Conservation (phyloP, 2,113 vertebrate species). For the Pachycephala philippinensis region DNA sequence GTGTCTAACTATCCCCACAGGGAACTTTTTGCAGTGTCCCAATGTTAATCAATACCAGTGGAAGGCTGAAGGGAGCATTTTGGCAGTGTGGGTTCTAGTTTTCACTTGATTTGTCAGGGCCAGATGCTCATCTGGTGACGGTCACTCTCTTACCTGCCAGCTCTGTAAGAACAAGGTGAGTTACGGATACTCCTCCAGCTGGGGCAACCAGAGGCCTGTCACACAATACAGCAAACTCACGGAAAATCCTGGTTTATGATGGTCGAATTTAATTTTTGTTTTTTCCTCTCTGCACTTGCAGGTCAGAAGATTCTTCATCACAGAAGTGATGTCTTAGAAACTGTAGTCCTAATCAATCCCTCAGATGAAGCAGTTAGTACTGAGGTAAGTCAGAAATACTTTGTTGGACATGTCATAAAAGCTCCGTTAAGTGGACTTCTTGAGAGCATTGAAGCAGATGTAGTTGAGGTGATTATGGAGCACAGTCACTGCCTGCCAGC, state of each 20-base stretch:
- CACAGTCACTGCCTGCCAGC: neutral
- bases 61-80: neutral
- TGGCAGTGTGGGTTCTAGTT: neutral
- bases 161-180: neutral
- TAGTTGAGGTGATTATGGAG: neutral
- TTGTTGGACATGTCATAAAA: neutral
- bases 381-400: slow-evolving; percentile 74
- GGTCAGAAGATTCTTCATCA: slow-evolving; percentile 98
- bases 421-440: neutral
- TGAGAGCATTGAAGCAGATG: neutral
- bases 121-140: neutral
- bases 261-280: neutral
- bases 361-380: slow-evolving; percentile 95
- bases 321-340: slow-evolving; percentile 92
- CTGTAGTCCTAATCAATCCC: slow-evolving; percentile 95
- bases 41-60: accelerated
- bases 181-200: neutral
- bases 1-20: neutral
- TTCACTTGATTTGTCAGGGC: neutral
- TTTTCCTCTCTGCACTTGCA: slow-evolving; percentile 61
- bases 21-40: neutral
- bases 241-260: neutral
- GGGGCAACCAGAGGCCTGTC: neutral
- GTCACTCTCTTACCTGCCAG: neutral
- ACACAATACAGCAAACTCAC: neutral